phyloP scores from a whole-genome alignment of 2,113 vertebrate genomes.

The Pluvialis apricaria region DNA sequence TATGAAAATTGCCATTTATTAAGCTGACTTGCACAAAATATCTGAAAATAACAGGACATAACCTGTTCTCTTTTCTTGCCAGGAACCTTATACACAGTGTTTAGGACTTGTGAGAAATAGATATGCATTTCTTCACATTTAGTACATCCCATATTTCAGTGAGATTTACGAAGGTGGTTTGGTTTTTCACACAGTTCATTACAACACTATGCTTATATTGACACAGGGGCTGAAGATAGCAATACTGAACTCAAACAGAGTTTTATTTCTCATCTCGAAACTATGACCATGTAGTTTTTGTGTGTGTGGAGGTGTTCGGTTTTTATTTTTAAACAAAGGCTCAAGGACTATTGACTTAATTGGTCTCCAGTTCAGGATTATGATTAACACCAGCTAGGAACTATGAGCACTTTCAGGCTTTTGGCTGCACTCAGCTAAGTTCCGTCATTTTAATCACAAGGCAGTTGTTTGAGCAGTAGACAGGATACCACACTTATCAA shows the following conservation, averaged over 20 bases:
- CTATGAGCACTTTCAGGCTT: neutral
- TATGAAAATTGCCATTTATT: neutral
- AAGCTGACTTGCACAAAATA: neutral
- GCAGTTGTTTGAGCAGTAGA: neutral
- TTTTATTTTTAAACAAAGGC: neutral
- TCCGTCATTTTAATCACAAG: neutral
- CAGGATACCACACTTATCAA: neutral
- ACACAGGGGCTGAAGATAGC: neutral
- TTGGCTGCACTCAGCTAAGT: neutral
- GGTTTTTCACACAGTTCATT: neutral
- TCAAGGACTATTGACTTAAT: neutral
- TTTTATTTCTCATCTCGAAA: neutral
- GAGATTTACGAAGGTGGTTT: neutral
- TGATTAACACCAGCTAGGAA: neutral
- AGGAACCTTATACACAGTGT: neutral
- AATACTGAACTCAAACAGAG: neutral
- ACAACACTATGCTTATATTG: neutral
- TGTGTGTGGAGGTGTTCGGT: accelerated
- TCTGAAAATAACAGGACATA: neutral
- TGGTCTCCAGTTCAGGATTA: neutral
- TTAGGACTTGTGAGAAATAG: neutral
- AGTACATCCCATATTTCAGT: neutral
- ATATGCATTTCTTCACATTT: neutral
- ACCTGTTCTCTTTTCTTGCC: neutral
- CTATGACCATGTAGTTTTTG: neutral